These are phyloP conservation scores for Molorchus minor DNA, from an alignment of 2,888 invertebrate species.

Conservation along the genomic window DNA sequence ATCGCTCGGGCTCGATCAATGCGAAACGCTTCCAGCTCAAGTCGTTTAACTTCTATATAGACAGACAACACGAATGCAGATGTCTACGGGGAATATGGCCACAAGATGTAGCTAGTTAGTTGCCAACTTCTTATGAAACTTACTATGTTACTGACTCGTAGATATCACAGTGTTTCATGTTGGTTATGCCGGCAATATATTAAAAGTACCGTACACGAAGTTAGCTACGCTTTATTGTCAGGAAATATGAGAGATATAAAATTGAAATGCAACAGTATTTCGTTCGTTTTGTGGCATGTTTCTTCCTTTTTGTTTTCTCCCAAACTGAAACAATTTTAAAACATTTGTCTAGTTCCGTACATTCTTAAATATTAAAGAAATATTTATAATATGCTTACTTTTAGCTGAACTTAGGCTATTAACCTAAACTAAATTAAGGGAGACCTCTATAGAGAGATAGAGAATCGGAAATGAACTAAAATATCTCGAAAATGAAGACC, in stretches of 20 bases:
- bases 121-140: background rate
- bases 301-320: too few relatives aligned
- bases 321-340: too few relatives aligned
- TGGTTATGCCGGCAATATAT: background rate
- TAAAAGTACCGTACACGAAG: background rate
- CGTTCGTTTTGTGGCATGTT: too few relatives aligned
- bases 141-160: background rate
- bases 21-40: conserved; percentile 44
- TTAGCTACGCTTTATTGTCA: background rate
- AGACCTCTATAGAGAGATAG: too few relatives aligned
- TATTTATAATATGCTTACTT: too few relatives aligned
- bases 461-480: too few relatives aligned
- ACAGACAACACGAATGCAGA: conserved; percentile 2
- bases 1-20: conserved; percentile 50
- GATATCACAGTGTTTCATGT: conserved; percentile 1
- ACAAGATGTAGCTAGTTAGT: conserved; percentile 3
- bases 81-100: conserved; percentile 5
- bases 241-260: background rate
- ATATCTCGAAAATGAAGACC: too few relatives aligned
- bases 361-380: too few relatives aligned
- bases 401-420: too few relatives aligned
- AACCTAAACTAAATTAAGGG: too few relatives aligned
- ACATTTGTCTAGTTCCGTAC: too few relatives aligned
- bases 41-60: conserved; percentile 37
- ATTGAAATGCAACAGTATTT: too few relatives aligned